Base-by-base conservation (phyloP, 2,888 invertebrate genomes). In the Scaptomyza flava region DNA sequence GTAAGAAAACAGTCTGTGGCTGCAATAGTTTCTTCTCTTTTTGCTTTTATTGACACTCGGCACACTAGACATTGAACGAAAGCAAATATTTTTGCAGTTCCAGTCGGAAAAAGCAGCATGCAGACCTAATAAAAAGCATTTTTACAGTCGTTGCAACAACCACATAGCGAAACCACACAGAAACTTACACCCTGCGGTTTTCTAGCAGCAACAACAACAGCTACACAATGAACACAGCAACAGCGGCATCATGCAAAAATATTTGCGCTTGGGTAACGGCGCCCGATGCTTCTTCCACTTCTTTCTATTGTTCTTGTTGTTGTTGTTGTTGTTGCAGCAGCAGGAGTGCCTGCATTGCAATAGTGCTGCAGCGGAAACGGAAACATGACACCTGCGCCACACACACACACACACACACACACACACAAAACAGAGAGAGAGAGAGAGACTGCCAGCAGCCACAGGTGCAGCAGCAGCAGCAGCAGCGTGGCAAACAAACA, bases 311-410 rank as follows among this genome's bases (percentile, higher is more conserved):
- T 17, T 41, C n/a, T n/a, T n/a, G n/a, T n/a, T n/a, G 67, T 33
- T 50, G 64, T 33, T 9, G 17, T 41, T 41, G 41, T 41, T 41
- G 67, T 36, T 50, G 64, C 33, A 11, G 61, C 34, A 11, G 50
- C 36, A 36, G 20, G 33, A 50, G 30, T 34, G 17, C n/a, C 38
- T 45, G 42, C 31, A 33, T 53, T 56, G 74, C 66, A 66, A 34
- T 62, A 47, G 54, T 63, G 72, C 61, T 68, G 75, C 87, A 75
- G 68, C 87, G 81, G 81, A 81, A 87, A 66, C 87, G 85, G 85
- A 81, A 87, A 81, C 85, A 84, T 78, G 87, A 87, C 81, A 81
- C 81, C 81, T 87, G 85, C 79, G 53, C 79, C 52, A 54, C 60
- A 80, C 48, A 6, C 17, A 23, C 42, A 42, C 9, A 53, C 23